Evolutionary conservation across 2,888 invertebrate species (phyloP), one percentile per base, ranked within the genome.

Genomic region (Pristionchus maxplancki): DNA sequence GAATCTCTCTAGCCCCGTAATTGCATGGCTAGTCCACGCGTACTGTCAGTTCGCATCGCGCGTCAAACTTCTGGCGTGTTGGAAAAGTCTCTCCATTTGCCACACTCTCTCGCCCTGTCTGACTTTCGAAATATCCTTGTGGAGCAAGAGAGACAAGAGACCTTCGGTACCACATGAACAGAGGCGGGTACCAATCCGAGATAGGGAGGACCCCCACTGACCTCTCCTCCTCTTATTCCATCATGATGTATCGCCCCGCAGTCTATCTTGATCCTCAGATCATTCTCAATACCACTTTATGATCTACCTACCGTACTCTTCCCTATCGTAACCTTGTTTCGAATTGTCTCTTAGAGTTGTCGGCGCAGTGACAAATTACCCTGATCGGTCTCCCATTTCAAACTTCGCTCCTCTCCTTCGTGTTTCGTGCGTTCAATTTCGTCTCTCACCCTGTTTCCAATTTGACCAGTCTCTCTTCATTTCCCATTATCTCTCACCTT

Each of bases 31-130:
- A 78, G 78, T 78, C 48, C 48, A n/a, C 15, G 9, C 78, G 78
- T 44, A 78, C 78, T 78, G 78, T 78, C 78, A 78, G 24, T 78
- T 78, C 78, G 78, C 78, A 78, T 78, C 78, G 34, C 78, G 37
- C 20, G 28, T 78, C 78, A 78, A 78, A 78, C 78, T 78, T 44
- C 78, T 78, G 78, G 78, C 44, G 78, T 28, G 15, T 28, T 11
- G 64, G 37, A 44, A 9, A 5, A 15, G 31, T 67, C 67, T 34
- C 67, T 34, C 67, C 31, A 67, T 34, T 34, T 13, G 31, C 11
- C 67, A 15, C 31, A 15, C 31, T 34, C 67, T 34, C 67, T 34
- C 67, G 67, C 58, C n/a, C 58, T 58, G 58, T 58, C 58, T 58
- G 58, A n/a, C 58, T 5, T 20, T 20, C n/a, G 58, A 58, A n/a